A percentile compares a stretch with the other conserved stretches of the same genome.
phyloP scores from a whole-genome alignment of 2,888 invertebrate genomes.

The Tricholauxania praeusta region DNA sequence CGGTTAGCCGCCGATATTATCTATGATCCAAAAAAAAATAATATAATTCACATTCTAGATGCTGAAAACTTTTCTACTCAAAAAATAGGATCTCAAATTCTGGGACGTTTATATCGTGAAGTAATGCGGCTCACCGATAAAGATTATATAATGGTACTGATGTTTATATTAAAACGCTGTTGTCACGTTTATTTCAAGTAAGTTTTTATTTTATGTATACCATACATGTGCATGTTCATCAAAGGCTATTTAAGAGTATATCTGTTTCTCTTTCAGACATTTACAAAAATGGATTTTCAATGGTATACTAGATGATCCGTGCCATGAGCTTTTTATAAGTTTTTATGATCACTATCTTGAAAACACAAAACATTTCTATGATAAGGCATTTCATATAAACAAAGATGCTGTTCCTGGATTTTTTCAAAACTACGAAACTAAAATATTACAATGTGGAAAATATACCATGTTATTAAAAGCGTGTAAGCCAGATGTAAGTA shows the following conservation, averaged over 20 bases:
- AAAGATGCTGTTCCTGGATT: conserved; percentile 75
- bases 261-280: conserved; percentile 48
- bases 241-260: too few species aligned
- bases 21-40: neutral
- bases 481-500: conserved; percentile 76
- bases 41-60: conserved; percentile 48
- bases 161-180: conserved; percentile 62
- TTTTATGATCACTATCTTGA: conserved; percentile 57
- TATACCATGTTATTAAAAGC: conserved; percentile 78
- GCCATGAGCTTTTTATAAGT: conserved; percentile 85
- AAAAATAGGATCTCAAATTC: conserved; percentile 60
- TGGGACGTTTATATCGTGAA: conserved; percentile 62
- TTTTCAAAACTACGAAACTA: conserved; percentile 73
- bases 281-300: conserved; percentile 88
- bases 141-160: conserved; percentile 59
- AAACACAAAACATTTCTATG: conserved; percentile 65
- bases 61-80: conserved; percentile 48
- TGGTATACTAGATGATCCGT: conserved; percentile 83
- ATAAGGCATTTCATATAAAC: conserved; percentile 62
- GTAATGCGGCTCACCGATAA: conserved; percentile 59
- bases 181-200: conserved; percentile 65
- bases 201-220: conserved; percentile 22
- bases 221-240: too few species aligned
- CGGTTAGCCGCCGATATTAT: too few species aligned
- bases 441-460: conserved; percentile 81